Base-by-base conservation (phyloP, 2,888 invertebrate genomes). In the Bimastos eiseni region DNA sequence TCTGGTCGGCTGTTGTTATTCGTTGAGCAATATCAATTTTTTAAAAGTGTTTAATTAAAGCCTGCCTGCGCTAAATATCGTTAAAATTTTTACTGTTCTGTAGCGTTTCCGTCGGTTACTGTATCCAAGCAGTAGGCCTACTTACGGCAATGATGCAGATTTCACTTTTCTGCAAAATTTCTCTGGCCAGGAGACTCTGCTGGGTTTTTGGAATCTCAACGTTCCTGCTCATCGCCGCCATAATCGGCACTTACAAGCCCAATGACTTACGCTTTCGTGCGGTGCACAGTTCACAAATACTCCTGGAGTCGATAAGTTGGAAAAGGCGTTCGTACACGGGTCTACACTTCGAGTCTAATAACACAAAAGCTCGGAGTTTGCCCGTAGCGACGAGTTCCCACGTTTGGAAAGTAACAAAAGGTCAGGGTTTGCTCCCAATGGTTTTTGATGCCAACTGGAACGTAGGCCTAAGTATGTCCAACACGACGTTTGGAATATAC, bases 401-500 rank as follows among this genome's bases (percentile, higher is more conserved):
- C 30, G n/a, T 1, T n/a, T 70, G 55, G 55, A 55, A 70, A 30
- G 70, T n/a, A n/a, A 30, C 70, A 70, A 13, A 30, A n/a, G n/a
- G 3, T 70, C 70, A n/a, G n/a, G n/a, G 70, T 70, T 70, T 13
- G 70, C 70, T 17, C 5, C 30, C 24, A 70, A 30, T 8, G 49
- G 21, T 21, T 15, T n/a, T 30, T 70, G 0, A 70, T 13, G 30
- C 30, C 3, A 13, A n/a, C 70, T 70, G 55, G 55, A 55, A 70
- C 70, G 70, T 13, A 30, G 13, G 70, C 11, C 70, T 70, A 70
- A 0, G 8, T 6, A 15, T 11, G 41, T 41, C 21, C 49, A 24
- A 70, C n/a, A n/a, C 70, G n/a, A n/a, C 70, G 70, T 70, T 70
- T 70, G 70, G 70, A 70, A n/a, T 70, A 70, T 70, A 70, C 70